A percentile compares a stretch with the other conserved stretches of the same genome.
These are phyloP conservation scores for Varanus komodoensis DNA, from an alignment of 2,113 vertebrate genomes.

Conservation along the genomic window DNA sequence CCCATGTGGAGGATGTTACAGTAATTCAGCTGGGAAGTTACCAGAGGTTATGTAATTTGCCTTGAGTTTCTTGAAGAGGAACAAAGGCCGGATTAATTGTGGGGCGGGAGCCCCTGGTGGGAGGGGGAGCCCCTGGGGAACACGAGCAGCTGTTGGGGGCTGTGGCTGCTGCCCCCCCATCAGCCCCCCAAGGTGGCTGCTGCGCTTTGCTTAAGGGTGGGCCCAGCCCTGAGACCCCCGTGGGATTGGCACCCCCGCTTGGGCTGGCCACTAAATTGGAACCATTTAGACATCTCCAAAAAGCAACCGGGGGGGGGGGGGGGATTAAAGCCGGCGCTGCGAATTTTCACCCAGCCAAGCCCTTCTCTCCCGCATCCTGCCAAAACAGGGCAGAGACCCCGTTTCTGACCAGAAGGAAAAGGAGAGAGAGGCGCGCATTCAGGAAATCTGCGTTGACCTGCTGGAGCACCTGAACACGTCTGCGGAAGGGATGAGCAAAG, in stretches of 20 bases:
- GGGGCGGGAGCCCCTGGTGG: too few relatives aligned
- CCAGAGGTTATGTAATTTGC: too few relatives aligned
- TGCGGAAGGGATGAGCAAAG: conserved; percentile 37
- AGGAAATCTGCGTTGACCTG: not conserved
- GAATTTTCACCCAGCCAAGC: too few relatives aligned
- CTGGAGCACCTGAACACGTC: conserved; percentile 20
- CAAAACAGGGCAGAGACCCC: not conserved
- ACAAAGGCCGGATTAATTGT: too few relatives aligned
- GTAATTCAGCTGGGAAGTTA: too few relatives aligned
- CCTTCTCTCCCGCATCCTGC: not conserved
- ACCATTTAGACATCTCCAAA: not conserved
- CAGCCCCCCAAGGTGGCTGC: not conserved
- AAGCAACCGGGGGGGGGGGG: too few relatives aligned
- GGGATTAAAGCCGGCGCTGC: too few relatives aligned
- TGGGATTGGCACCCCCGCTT: not conserved
- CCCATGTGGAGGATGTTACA: too few relatives aligned
- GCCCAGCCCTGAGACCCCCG: not conserved
- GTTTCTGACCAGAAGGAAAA: not conserved
- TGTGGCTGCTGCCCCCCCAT: not conserved
- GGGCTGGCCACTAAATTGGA: not conserved
- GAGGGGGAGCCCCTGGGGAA: too few relatives aligned
- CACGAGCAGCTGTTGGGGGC: too few relatives aligned
- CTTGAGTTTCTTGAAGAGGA: too few relatives aligned
- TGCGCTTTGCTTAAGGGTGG: not conserved
- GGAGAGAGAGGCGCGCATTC: conserved; percentile 3